Conservation (phyloP, 2,888 invertebrate genomes). For the Drosophila formosana region DNA sequence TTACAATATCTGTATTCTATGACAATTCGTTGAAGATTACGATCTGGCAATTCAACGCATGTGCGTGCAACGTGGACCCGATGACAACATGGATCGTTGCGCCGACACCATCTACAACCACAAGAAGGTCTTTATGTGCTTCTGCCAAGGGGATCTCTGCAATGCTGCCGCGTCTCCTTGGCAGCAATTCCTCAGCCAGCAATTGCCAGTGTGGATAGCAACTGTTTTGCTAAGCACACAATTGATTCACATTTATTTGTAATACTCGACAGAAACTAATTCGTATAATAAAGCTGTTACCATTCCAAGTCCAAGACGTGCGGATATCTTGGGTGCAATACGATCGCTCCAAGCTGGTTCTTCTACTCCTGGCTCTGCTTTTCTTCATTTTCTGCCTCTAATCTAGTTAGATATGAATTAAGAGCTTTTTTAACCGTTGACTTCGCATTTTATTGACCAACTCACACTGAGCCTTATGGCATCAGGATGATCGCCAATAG, state of each 20-base stretch:
- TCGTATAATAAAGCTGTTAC: no score
- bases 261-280: not conserved
- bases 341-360: no score
- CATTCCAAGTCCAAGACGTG: no score
- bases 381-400: no score
- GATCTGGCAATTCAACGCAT: slow-evolving; percentile 94
- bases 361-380: no score
- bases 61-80: slow-evolving; percentile 94
- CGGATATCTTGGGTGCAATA: no score
- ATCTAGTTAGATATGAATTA: no score
- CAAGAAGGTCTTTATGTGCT: slow-evolving; percentile 95
- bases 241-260: not conserved
- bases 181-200: not conserved
- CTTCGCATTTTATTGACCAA: no score
- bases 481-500: no score
- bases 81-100: slow-evolving; percentile 96
- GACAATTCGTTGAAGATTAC: slow-evolving; percentile 87
- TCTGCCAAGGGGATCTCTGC: slow-evolving; percentile 95
- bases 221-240: not conserved
- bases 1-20: not conserved
- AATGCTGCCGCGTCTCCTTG: slow-evolving; percentile 85
- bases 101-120: slow-evolving; percentile 93
- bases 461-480: no score
- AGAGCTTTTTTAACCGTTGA: no score
- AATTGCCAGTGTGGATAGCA: not conserved